These are phyloP conservation scores for Thymelicus sylvestris DNA, from an alignment of 2,888 invertebrate genomes.

Conservation along the genomic window DNA sequence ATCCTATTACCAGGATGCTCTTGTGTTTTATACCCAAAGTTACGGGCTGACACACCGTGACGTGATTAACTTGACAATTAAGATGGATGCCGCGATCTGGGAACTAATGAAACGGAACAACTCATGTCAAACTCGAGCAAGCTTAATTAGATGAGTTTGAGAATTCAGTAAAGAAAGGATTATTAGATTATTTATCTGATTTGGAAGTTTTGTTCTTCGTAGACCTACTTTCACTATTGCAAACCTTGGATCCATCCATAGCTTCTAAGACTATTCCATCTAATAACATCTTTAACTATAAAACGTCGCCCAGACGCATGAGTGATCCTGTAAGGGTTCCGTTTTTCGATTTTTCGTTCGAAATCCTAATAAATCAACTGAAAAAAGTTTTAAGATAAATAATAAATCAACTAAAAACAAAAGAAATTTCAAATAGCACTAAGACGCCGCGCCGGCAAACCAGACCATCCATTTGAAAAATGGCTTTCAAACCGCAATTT, in stretches of 20 bases:
- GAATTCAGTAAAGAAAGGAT: background rate
- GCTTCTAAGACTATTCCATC: background rate
- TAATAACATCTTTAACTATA: too few relatives aligned
- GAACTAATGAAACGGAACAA: slow-evolving; percentile 28
- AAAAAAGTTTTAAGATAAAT: background rate
- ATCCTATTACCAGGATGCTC: slow-evolving; percentile 49
- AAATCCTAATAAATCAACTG: background rate
- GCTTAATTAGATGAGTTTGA: background rate
- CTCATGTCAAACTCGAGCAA: slow-evolving; percentile 10
- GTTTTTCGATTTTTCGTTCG: too few relatives aligned
- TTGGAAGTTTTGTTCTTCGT: too few relatives aligned
- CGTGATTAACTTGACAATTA: slow-evolving; percentile 32
- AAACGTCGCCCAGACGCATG: too few relatives aligned
- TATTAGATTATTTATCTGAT: background rate
- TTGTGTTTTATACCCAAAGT: slow-evolving; percentile 31
- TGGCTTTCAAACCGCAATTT: slow-evolving; percentile 35
- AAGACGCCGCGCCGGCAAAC: slow-evolving; percentile 17
- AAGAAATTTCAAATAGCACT: slow-evolving; percentile 17
- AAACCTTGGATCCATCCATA: too few relatives aligned
- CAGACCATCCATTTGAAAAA: slow-evolving; percentile 27
- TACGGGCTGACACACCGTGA: slow-evolving; percentile 21
- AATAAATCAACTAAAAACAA: slow-evolving; percentile 8
- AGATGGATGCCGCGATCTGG: slow-evolving; percentile 25
- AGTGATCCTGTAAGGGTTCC: too few relatives aligned
- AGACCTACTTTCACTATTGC: too few relatives aligned